Evolutionary conservation across 2,888 invertebrate species (phyloP).

Genomic region (Drosophila sordidula): DNA sequence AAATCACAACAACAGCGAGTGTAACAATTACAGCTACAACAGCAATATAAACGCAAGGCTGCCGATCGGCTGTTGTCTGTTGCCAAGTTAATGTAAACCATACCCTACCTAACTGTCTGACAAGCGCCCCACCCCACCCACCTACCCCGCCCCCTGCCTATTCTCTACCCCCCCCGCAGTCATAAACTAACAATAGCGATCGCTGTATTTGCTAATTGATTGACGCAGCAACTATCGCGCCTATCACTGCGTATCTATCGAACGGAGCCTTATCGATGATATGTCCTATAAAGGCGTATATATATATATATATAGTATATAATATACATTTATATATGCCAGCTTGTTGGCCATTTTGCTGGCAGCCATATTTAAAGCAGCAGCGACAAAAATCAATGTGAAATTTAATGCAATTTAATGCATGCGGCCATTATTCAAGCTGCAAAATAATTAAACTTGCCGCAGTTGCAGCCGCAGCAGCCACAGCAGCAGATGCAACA

Average conservation of each 20-base stretch:
- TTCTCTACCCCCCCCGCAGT: not conserved
- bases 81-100: slow-evolving; percentile 66
- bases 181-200: slow-evolving; percentile 30
- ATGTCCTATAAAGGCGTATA: not conserved
- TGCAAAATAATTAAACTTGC: slow-evolving; percentile 62
- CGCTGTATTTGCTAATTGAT: slow-evolving; percentile 62
- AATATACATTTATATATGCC: not conserved
- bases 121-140: not conserved
- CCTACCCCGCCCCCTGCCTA: not conserved
- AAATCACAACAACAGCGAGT: slow-evolving; percentile 1
- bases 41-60: slow-evolving; percentile 38
- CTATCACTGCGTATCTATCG: slow-evolving; percentile 40
- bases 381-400: slow-evolving; percentile 61
- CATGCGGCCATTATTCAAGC: slow-evolving; percentile 77
- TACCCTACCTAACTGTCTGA: slow-evolving; percentile 62
- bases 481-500: slow-evolving; percentile 39
- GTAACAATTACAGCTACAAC: slow-evolving; percentile 30
- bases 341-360: slow-evolving; percentile 65
- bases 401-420: slow-evolving; percentile 68
- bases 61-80: slow-evolving; percentile 43
- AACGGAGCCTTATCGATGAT: slow-evolving; percentile 33
- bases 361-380: slow-evolving; percentile 47
- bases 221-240: slow-evolving; percentile 52
- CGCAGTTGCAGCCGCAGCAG: slow-evolving; percentile 23
- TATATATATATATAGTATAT: not conserved